phyloP scores from a whole-genome alignment of 2,797 vertebrate species.

The Chiroxiphia lanceolata region DNA sequence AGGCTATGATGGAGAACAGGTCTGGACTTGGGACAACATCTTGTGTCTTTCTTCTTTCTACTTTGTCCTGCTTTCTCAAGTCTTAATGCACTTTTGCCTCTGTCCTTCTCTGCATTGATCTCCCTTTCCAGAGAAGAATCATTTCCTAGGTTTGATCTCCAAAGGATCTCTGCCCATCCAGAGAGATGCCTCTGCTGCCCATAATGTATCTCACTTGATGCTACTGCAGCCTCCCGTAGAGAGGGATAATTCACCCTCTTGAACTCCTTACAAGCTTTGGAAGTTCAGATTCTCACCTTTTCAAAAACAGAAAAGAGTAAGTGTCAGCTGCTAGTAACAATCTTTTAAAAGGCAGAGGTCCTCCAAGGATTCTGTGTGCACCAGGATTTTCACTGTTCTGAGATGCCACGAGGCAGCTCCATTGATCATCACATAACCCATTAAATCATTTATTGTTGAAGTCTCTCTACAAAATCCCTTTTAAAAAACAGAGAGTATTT shows the following conservation, averaged over 20 bases:
- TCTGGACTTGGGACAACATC: background rate
- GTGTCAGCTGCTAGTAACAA: background rate
- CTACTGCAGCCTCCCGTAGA: background rate
- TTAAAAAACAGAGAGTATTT: conserved; percentile 41
- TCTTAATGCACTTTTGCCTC: background rate
- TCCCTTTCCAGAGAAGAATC: background rate
- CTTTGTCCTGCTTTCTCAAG: background rate
- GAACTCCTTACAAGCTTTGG: background rate
- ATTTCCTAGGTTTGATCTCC: background rate
- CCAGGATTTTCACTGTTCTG: background rate
- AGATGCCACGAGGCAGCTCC: background rate
- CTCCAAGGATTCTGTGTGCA: background rate
- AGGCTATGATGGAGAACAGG: background rate
- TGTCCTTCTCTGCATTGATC: background rate
- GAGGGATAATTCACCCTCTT: background rate
- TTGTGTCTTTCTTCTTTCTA: background rate
- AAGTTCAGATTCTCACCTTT: background rate
- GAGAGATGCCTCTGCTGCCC: background rate
- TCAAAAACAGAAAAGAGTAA: background rate
- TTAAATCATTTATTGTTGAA: conserved; percentile 49
- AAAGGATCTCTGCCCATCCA: background rate
- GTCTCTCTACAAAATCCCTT: conserved; percentile 36
- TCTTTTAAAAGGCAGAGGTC: conserved; percentile 9
- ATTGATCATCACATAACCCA: conserved; percentile 8
- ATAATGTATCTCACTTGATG: background rate